These are phyloP conservation scores for Nettapus auritus DNA, from an alignment of 2,113 vertebrate genomes.

Conservation along the genomic window DNA sequence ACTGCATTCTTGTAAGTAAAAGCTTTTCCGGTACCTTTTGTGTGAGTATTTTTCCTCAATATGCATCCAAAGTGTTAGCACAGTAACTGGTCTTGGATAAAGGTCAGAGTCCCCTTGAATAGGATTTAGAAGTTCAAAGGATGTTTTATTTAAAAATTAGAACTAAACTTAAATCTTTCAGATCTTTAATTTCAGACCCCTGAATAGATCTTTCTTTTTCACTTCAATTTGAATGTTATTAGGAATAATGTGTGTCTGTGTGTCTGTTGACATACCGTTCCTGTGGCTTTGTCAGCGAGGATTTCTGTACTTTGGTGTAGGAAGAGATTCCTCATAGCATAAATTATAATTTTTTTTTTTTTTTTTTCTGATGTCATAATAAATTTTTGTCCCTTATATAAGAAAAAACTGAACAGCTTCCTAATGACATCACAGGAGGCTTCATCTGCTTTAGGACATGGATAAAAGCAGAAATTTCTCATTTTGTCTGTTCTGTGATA, in stretches of 20 bases:
- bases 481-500: slow-evolving; percentile 68
- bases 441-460: slow-evolving; percentile 63
- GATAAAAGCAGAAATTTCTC: slow-evolving; percentile 61
- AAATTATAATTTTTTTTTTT: slow-evolving; percentile 48
- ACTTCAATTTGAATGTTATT: slow-evolving; percentile 66
- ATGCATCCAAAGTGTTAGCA: slow-evolving; percentile 70
- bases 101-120: slow-evolving; percentile 73
- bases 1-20: slow-evolving; percentile 81
- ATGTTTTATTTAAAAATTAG: slow-evolving; percentile 66
- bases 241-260: not conserved
- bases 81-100: slow-evolving; percentile 70
- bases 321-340: slow-evolving; percentile 53
- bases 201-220: slow-evolving; percentile 66
- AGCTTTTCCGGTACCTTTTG: slow-evolving; percentile 74
- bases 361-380: slow-evolving; percentile 67
- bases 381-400: slow-evolving; percentile 50
- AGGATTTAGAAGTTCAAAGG: slow-evolving; percentile 71
- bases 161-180: slow-evolving; percentile 37
- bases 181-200: slow-evolving; percentile 58
- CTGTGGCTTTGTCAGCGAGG: slow-evolving; percentile 41
- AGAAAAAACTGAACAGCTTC: slow-evolving; percentile 52
- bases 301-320: slow-evolving; percentile 31
- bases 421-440: slow-evolving; percentile 72
- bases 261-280: slow-evolving; percentile 46
- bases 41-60: slow-evolving; percentile 70